Conservation (phyloP, 1,140 invertebrate genomes). For the Cotesia vestalis region DNA sequence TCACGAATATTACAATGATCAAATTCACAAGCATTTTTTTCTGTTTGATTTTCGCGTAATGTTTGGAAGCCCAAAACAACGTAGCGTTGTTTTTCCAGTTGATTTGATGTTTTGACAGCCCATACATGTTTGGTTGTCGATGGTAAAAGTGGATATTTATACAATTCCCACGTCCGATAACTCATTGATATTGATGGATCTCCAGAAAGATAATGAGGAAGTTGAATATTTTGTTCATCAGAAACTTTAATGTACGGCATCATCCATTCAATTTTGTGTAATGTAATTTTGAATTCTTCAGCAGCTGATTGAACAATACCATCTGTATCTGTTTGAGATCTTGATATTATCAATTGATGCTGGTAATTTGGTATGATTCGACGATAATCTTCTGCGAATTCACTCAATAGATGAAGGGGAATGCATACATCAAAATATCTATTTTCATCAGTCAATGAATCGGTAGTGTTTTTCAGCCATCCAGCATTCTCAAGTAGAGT, state of each 20-base stretch:
- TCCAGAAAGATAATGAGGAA: conserved; percentile 35
- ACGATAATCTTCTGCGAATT: conserved; percentile 44
- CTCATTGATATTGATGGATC: conserved; percentile 43
- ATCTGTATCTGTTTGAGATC: conserved; percentile 32
- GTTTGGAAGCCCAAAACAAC: conserved; percentile 42
- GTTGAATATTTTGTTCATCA: conserved; percentile 25
- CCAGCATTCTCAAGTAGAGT: conserved; percentile 33
- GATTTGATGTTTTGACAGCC: conserved; percentile 34
- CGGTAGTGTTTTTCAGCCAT: conserved; percentile 16
- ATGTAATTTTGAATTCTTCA: conserved; percentile 24
- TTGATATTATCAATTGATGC: conserved; percentile 43
- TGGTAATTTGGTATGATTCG: conserved; percentile 42
- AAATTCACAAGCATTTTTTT: conserved; percentile 29
- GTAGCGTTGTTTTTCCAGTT: conserved; percentile 38
- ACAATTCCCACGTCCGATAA: conserved; percentile 53
- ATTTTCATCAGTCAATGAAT: not conserved
- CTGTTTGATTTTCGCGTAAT: conserved; percentile 27
- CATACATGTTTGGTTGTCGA: conserved; percentile 44
- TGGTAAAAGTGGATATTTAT: conserved; percentile 51
- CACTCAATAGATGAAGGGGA: conserved; percentile 38
- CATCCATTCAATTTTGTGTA: conserved; percentile 32
- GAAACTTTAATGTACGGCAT: conserved; percentile 29
- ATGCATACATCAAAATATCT: conserved; percentile 39
- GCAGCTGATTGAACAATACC: conserved; percentile 23
- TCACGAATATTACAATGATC: conserved; percentile 37